Evolutionary conservation across 1,140 invertebrate species (phyloP).

Genomic region (Drosophila athabasca): DNA sequence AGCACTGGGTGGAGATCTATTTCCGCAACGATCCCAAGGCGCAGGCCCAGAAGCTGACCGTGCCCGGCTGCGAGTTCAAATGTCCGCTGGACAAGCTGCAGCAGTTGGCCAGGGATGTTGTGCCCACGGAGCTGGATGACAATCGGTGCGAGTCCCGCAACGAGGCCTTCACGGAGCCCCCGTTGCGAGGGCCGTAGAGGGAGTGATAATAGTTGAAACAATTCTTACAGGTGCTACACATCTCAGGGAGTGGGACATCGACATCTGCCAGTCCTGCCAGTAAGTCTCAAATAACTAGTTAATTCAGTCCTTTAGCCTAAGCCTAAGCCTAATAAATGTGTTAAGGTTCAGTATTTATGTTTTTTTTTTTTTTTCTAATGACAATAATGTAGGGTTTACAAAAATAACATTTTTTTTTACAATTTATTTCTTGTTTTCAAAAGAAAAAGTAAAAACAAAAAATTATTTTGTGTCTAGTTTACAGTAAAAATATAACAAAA

Average conservation of each 20-base stretch:
- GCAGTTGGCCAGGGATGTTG: conserved; percentile 84
- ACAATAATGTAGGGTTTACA: too few species aligned
- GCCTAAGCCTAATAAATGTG: conserved; percentile 44
- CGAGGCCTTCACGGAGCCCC: conserved; percentile 84
- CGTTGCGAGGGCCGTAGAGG: conserved; percentile 84
- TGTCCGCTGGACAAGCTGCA: conserved; percentile 86
- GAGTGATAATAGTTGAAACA: conserved; percentile 7
- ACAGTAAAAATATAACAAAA: too few species aligned
- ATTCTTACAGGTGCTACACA: conserved; percentile 61
- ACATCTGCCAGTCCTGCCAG: background rate
- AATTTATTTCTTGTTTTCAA: too few species aligned
- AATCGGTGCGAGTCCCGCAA: conserved; percentile 86
- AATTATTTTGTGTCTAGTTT: too few species aligned
- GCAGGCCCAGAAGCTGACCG: conserved; percentile 84
- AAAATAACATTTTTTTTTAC: too few species aligned
- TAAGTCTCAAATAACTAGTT: conserved; percentile 28
- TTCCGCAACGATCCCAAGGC: conserved; percentile 86
- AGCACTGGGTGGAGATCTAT: conserved; percentile 86
- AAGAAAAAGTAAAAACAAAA: too few species aligned
- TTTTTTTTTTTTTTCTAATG: too few species aligned
- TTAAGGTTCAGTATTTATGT: conserved; percentile 18
- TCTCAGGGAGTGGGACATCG: conserved; percentile 58
- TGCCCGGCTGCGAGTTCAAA: conserved; percentile 86
- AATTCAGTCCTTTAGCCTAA: conserved; percentile 39
- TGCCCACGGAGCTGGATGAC: conserved; percentile 85